A percentile compares a stretch with the other conserved stretches of the same genome.
phyloP scores from a whole-genome alignment of 1,140 invertebrate species.

The Cephus cinctus region DNA sequence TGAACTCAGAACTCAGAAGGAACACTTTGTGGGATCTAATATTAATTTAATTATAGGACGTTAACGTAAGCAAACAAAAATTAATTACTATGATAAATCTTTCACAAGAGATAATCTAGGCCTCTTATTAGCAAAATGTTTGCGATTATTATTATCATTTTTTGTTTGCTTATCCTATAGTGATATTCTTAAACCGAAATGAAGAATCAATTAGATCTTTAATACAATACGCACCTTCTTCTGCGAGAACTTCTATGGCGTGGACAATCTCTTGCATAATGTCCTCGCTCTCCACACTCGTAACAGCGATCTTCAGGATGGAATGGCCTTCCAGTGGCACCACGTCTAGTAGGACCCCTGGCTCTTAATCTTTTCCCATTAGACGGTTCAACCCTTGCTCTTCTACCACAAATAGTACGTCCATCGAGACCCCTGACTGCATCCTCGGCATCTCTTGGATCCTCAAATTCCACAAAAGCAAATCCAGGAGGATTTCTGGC shows the following conservation, averaged over 20 bases:
- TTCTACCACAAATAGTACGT: constrained; percentile 80
- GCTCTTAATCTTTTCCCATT: constrained; percentile 70
- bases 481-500: constrained; percentile 91
- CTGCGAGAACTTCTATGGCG: constrained; percentile 59
- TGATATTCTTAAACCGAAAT: constrained; percentile 13
- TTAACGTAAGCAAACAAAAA: too few species aligned
- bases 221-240: constrained; percentile 56
- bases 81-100: constrained; percentile 5
- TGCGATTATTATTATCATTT: too few species aligned
- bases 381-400: constrained; percentile 90
- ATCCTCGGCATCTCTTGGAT: constrained; percentile 87
- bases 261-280: constrained; percentile 87
- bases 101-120: too few species aligned
- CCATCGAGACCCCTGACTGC: constrained; percentile 76
- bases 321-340: constrained; percentile 67
- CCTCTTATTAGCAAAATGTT: too few species aligned
- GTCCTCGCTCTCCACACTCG: constrained; percentile 87
- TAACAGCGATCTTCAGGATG: constrained; percentile 87
- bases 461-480: constrained; percentile 95
- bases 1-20: too few species aligned
- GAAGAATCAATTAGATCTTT: constrained; percentile 14
- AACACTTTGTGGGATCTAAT: too few species aligned
- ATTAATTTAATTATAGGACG: too few species aligned
- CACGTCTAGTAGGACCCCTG: constrained; percentile 56
- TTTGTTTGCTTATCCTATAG: constrained; percentile 2